Conservation (phyloP, 2,888 invertebrate genomes). For the Yponomeuta evonymella region DNA sequence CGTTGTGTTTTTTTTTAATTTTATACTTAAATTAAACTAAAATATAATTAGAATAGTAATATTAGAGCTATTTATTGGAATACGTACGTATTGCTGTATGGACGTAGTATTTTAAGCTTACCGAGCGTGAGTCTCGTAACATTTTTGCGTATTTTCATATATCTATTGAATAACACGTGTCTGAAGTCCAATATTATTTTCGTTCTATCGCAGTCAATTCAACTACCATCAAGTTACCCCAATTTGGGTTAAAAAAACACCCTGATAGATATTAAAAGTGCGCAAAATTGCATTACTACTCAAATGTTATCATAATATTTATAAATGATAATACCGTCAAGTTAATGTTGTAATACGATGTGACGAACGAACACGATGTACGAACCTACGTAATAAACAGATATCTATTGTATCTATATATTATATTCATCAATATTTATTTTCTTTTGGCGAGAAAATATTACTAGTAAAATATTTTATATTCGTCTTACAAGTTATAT, state of each 20-base stretch:
- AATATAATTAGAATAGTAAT: background rate
- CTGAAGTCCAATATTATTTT: too few relatives aligned
- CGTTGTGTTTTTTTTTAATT: conserved; percentile 65
- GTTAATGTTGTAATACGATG: conserved; percentile 39
- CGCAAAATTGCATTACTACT: background rate
- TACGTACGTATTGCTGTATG: conserved; percentile 53
- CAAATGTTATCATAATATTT: conserved; percentile 25
- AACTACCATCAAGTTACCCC: too few relatives aligned
- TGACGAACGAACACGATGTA: background rate
- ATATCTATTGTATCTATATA: too few relatives aligned
- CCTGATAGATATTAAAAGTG: background rate
- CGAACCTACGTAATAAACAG: background rate
- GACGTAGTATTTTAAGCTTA: conserved; percentile 48
- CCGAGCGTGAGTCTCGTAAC: conserved; percentile 20
- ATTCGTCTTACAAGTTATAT: background rate
- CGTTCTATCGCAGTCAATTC: too few relatives aligned
- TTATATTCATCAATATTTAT: background rate
- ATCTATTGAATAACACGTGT: too few relatives aligned
- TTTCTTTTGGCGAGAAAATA: conserved; percentile 11
- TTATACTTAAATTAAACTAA: conserved; percentile 58
- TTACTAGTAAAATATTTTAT: background rate
- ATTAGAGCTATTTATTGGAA: conserved; percentile 52
- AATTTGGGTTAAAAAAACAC: background rate
- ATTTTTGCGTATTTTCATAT: conserved; percentile 13
- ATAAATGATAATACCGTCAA: conserved; percentile 36